These are phyloP conservation scores for Epinephelus coioides DNA, from an alignment of 2,797 vertebrate species.

Conservation along the genomic window DNA sequence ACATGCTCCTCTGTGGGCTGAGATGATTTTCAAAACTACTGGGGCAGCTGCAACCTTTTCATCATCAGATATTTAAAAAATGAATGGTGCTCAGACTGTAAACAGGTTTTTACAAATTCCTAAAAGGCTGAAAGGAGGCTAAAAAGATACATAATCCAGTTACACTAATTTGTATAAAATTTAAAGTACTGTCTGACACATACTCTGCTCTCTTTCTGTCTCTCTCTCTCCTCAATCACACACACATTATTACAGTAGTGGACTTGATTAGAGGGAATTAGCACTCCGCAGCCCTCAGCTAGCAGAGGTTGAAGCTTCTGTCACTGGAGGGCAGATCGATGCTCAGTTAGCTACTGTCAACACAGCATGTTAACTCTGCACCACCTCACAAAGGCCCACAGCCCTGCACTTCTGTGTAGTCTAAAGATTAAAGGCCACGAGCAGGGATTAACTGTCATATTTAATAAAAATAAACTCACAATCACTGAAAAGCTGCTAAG, in stretches of 20 bases:
- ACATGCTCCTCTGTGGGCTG: constrained; percentile 6
- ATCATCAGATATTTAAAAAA: neutral
- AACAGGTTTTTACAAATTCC: constrained; percentile 7
- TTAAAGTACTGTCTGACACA: neutral
- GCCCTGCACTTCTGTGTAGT: neutral
- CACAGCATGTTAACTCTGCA: constrained; percentile 14
- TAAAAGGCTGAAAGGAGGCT: neutral
- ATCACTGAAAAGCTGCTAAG: neutral
- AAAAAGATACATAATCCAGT: neutral
- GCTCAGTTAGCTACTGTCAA: constrained; percentile 49
- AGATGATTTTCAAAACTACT: neutral
- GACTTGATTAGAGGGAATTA: constrained; percentile 77
- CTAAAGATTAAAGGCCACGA: constrained; percentile 13
- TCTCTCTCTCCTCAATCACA: constrained; percentile 21
- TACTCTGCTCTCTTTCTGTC: neutral
- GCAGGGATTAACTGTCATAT: neutral
- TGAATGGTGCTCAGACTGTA: neutral
- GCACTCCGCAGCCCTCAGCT: constrained; percentile 42
- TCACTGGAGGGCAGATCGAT: constrained; percentile 66
- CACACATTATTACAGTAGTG: constrained; percentile 43
- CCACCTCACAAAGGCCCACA: neutral
- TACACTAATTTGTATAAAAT: neutral
- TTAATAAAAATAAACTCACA: neutral
- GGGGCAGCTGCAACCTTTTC: neutral
- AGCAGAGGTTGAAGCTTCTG: constrained; percentile 53